phyloP scores from a whole-genome alignment of 1,140 invertebrate species.

The Trachymyrmex cornetzi region DNA sequence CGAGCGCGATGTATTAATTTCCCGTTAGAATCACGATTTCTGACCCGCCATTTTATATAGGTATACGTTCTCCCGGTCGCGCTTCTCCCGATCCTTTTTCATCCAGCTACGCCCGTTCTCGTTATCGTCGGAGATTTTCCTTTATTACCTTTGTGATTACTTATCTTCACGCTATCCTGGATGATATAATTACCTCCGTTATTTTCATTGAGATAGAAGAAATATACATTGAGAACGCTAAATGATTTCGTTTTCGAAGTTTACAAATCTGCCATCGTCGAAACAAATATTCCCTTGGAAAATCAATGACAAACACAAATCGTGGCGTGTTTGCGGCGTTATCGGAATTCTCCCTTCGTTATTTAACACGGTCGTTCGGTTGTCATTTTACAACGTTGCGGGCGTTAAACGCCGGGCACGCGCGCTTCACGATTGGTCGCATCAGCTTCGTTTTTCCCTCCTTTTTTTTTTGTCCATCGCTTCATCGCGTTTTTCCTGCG shows the following conservation, averaged over 20 bases:
- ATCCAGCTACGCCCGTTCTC: background rate
- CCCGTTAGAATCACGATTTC: constrained; percentile 65
- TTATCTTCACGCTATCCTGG: background rate
- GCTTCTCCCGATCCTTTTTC: background rate
- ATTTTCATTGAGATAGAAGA: background rate
- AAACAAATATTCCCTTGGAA: background rate
- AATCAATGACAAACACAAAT: constrained; percentile 47
- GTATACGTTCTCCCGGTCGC: background rate
- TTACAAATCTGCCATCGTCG: constrained; percentile 1
- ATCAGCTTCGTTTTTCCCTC: background rate
- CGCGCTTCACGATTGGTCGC: constrained; percentile 40
- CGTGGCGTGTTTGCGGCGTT: constrained; percentile 37
- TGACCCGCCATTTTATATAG: constrained; percentile 16
- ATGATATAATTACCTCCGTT: too few species aligned
- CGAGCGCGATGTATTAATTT: constrained; percentile 74
- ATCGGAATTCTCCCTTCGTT: constrained; percentile 34
- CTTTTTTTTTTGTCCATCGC: background rate
- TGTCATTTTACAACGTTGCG: constrained; percentile 49
- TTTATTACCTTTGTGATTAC: background rate
- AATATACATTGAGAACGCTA: background rate
- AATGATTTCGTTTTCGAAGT: background rate
- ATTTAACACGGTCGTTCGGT: constrained; percentile 48
- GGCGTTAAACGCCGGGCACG: constrained; percentile 33
- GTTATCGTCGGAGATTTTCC: background rate
- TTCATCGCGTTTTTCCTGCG: constrained; percentile 22